Conservation (phyloP, 1,140 invertebrate genomes). For the Drosophila triauraria region DNA sequence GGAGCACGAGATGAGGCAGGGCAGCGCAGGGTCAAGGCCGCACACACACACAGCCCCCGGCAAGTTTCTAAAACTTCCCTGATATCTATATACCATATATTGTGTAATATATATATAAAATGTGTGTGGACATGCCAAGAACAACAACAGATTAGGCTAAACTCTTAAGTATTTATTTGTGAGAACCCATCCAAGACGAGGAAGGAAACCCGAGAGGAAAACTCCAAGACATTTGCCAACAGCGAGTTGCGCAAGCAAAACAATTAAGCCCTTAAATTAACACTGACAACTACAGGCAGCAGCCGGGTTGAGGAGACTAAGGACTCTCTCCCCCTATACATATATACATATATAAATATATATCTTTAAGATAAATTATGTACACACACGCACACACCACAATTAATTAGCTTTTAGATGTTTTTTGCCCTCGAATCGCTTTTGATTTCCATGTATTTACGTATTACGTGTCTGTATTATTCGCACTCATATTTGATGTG, state of each 20-base stretch:
- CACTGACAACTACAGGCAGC: conserved; percentile 9
- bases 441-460: conserved; percentile 24
- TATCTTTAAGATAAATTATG: conserved; percentile 59
- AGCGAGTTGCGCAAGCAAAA: conserved; percentile 20
- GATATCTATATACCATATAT: conserved; percentile 28
- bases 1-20: conserved; percentile 1
- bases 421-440: conserved; percentile 30
- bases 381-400: conserved; percentile 14
- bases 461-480: conserved; percentile 7
- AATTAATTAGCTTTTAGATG: conserved; percentile 43
- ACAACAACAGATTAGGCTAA: conserved; percentile 3
- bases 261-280: conserved; percentile 28
- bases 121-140: conserved; percentile 39
- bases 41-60: conserved; percentile 16
- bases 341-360: conserved; percentile 13
- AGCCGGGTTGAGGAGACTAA: not conserved
- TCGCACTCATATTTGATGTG: conserved; percentile 27
- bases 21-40: conserved; percentile 17
- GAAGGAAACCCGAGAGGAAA: not conserved
- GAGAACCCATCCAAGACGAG: conserved; percentile 9
- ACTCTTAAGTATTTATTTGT: conserved; percentile 64
- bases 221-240: conserved; percentile 49
- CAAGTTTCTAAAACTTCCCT: conserved; percentile 72
- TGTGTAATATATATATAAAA: conserved; percentile 10
- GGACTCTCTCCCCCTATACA: not conserved